Evolutionary conservation across 2,888 invertebrate species (phyloP), one percentile per base, ranked within the genome.

Genomic region (Chrysolina haemoptera): DNA sequence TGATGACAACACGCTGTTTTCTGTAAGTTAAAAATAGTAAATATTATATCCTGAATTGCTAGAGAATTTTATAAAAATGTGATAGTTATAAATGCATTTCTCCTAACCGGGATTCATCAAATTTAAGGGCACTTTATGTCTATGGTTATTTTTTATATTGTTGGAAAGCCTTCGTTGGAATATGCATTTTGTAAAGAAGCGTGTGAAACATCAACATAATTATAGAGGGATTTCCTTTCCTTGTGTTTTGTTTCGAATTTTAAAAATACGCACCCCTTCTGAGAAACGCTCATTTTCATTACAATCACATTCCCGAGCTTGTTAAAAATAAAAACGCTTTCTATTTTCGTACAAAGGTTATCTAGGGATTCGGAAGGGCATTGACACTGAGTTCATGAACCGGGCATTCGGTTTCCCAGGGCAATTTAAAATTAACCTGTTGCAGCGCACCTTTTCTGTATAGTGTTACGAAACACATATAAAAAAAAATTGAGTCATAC

Each of bases 261-360:
- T 53, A 53, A 53, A 53, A 53, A 53, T 53, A 53, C 53, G 20
- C 18, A 53, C 53, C 53, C 53, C 53, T 53, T 20, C 50, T 16
- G 18, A 20, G 50, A 16, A 18, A 53, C 1, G 16, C n/a, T 16
- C 48, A 48, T 48, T 48, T 48, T 48, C 48, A 48, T 16, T 16
- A 48, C 48, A 53, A 53, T 20, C 22, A n/a, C 16, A 53, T 18
- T 11, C 22, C 22, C 27, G 65, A 9, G 14, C 40, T 46, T 20
- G 65, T 65, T 65, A 65, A 65, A 65, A 65, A 65, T 65, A 65
- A 65, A 20, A 65, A n/a, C 14, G 41, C 43, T 22, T 64, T 46
- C 64, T 64, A 64, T 64, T 64, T 64, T 64, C 22, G 43, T 64
- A 46, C 64, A 64, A 64, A 64, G 20, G 64, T 64, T 53, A 20